Conservation (phyloP, 2,113 vertebrate genomes). For the Muntiacus muntjak region DNA sequence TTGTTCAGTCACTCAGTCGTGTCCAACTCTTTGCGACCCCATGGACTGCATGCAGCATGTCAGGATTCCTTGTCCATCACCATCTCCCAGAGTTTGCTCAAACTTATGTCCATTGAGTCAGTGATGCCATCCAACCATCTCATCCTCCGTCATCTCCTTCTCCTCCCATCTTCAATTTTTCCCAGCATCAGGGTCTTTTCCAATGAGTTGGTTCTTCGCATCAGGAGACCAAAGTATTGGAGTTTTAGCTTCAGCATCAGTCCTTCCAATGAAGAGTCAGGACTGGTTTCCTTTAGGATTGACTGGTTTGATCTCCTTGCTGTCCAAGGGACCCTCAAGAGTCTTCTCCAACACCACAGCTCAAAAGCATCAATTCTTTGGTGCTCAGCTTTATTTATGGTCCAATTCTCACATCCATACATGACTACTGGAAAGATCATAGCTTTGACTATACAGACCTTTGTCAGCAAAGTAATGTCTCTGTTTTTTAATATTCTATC, state of each 20-base stretch:
- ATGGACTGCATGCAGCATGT: neutral
- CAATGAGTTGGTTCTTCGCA: neutral
- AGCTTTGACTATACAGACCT: neutral
- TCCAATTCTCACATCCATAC: neutral
- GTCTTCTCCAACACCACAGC: neutral
- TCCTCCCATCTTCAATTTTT: neutral
- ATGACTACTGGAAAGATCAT: neutral
- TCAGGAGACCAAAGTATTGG: neutral
- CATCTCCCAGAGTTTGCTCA: neutral
- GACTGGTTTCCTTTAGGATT: neutral
- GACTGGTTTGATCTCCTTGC: neutral
- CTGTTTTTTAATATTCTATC: neutral
- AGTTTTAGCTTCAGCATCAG: neutral
- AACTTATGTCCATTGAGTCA: neutral
- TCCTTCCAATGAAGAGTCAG: neutral
- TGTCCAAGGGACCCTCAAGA: neutral
- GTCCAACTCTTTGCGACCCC: neutral
- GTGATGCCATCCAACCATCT: neutral
- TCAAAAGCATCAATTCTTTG: neutral
- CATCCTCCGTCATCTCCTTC: neutral
- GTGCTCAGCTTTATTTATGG: neutral
- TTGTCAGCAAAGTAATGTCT: neutral
- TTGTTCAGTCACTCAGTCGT: neutral
- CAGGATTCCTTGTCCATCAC: neutral
- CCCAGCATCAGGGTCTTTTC: neutral